Percentiles rank a stretch among this genome's conserved stretches.
These are phyloP conservation scores for Drosophila pseudotakahashii DNA, from an alignment of 2,888 invertebrate species.

Conservation along the genomic window DNA sequence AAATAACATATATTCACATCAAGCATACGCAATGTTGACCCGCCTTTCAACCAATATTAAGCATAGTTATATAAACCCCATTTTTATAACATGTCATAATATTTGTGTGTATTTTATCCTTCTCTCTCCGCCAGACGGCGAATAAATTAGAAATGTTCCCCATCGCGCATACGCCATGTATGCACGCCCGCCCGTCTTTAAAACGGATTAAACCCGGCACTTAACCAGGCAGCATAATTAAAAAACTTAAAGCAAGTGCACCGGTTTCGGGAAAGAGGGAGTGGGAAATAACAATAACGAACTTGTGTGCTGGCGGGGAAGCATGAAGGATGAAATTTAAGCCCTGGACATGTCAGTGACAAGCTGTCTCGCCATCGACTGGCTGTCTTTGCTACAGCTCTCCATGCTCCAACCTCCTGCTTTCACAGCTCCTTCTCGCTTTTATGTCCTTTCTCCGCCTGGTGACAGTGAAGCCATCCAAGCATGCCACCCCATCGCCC, in stretches of 20 bases:
- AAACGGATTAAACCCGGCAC: constrained; percentile 26
- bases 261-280: not conserved
- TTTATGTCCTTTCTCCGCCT: constrained; percentile 3
- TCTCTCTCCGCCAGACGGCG: not conserved
- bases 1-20: too few relatives aligned
- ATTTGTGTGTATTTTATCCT: not conserved
- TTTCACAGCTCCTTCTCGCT: not conserved
- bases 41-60: not conserved
- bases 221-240: constrained; percentile 34
- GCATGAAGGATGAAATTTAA: constrained; percentile 43
- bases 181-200: constrained; percentile 23
- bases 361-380: constrained; percentile 47
- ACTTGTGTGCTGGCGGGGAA: constrained; percentile 24
- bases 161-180: constrained; percentile 28
- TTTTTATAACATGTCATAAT: not conserved
- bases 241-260: constrained; percentile 29
- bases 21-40: not conserved
- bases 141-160: constrained; percentile 7
- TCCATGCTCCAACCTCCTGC: not conserved
- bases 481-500: constrained; percentile 12
- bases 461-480: constrained; percentile 30
- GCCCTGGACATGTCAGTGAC: constrained; percentile 38
- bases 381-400: constrained; percentile 7
- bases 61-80: not conserved
- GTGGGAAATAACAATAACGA: constrained; percentile 14